A percentile compares a stretch with the other conserved stretches of the same genome.
Conservation (phyloP, 2,797 vertebrate species). For the Cyclopterus lumpus region DNA sequence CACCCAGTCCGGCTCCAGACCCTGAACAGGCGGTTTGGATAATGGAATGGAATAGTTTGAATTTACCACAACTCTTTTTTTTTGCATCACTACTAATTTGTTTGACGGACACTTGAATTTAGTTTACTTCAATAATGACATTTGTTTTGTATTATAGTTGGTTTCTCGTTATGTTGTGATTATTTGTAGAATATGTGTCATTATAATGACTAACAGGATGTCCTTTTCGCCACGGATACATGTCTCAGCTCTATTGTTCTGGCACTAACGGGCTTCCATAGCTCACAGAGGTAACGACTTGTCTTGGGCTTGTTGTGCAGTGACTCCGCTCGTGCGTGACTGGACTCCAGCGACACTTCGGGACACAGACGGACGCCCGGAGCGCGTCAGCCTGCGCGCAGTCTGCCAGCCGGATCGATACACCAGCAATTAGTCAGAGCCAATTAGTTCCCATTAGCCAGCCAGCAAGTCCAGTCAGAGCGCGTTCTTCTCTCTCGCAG, state of each 20-base stretch:
- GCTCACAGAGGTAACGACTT: neutral
- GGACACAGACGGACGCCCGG: neutral
- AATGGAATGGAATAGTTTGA: too few species aligned
- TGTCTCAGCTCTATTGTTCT: neutral
- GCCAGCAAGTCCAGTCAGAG: neutral
- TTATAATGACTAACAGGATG: neutral
- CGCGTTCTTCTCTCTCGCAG: neutral
- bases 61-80: too few species aligned
- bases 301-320: neutral
- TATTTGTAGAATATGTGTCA: neutral
- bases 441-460: neutral
- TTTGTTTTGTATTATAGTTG: too few species aligned
- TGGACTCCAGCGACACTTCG: constrained; percentile 9
- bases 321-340: constrained; percentile 60
- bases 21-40: too few species aligned
- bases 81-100: too few species aligned
- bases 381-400: neutral
- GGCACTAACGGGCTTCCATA: neutral
- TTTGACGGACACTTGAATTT: too few species aligned
- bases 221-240: neutral
- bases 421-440: constrained; percentile 26
- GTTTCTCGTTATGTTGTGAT: neutral
- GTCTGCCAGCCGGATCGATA: constrained; percentile 9
- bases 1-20: too few species aligned
- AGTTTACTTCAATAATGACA: too few species aligned